Conservation (phyloP, 2,113 vertebrate genomes). For the Macaca nemestrina region DNA sequence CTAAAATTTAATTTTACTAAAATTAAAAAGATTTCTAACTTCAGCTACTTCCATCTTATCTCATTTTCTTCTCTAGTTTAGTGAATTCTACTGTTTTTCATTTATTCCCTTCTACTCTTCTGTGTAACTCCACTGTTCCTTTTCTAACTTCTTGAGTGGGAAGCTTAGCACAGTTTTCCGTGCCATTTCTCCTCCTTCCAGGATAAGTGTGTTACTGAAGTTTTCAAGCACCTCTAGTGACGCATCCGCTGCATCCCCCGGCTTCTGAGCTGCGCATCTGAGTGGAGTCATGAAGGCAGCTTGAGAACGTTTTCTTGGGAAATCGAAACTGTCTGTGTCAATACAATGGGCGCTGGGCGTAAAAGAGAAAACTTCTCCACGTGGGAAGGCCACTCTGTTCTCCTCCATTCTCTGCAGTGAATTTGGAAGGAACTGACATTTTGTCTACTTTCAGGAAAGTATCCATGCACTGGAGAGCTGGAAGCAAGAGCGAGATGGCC, state of each 20-base stretch:
- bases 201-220: accelerated
- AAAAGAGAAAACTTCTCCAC: neutral
- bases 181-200: neutral
- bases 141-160: neutral
- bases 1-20: neutral
- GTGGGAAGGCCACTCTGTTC: accelerated
- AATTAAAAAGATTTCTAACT: neutral
- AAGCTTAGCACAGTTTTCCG: neutral
- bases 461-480: accelerated
- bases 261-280: accelerated
- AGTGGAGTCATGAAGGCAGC: accelerated
- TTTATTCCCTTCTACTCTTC: neutral
- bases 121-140: neutral
- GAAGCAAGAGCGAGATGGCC: neutral
- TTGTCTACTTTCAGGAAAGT: neutral
- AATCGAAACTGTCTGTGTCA: accelerated
- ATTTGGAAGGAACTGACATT: neutral
- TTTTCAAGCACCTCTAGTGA: too few species aligned
- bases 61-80: neutral
- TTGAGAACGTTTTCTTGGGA: neutral
- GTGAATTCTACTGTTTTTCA: neutral
- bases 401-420: accelerated
- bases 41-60: neutral
- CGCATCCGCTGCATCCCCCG: accelerated
- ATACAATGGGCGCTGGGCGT: accelerated